Conservation (phyloP, 2,113 vertebrate genomes). For the Rutilus rutilus region DNA sequence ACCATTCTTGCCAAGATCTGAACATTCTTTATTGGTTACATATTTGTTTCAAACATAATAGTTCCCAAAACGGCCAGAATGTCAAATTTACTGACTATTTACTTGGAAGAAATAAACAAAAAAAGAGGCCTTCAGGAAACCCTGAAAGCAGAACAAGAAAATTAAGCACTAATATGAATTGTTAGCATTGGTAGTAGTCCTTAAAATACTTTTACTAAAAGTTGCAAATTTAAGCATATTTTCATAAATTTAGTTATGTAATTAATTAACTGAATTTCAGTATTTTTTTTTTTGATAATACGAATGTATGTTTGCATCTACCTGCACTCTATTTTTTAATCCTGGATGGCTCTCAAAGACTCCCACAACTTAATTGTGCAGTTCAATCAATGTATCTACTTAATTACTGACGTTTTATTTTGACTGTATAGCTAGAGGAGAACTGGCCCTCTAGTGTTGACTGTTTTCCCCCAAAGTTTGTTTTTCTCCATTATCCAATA, state of each 20-base stretch:
- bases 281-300: no score
- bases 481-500: no score
- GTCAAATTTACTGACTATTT: background rate
- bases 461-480: no score
- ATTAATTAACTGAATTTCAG: background rate
- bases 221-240: background rate
- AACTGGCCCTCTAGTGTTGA: no score
- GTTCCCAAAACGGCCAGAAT: background rate
- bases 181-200: background rate
- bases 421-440: no score
- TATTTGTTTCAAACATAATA: constrained; percentile 14
- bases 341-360: no score
- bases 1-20: background rate
- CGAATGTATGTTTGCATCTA: no score
- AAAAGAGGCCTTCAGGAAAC: background rate
- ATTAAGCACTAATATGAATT: background rate
- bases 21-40: constrained; percentile 4
- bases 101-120: background rate
- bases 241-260: background rate
- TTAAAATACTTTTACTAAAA: background rate
- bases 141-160: background rate
- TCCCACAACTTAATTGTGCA: no score
- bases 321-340: no score
- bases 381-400: no score
- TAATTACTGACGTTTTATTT: no score